Percentiles rank a stretch among this genome's conserved stretches.
These are phyloP conservation scores for Eospalax fontanierii DNA, from an alignment of 2,797 vertebrate species.

Conservation along the genomic window DNA sequence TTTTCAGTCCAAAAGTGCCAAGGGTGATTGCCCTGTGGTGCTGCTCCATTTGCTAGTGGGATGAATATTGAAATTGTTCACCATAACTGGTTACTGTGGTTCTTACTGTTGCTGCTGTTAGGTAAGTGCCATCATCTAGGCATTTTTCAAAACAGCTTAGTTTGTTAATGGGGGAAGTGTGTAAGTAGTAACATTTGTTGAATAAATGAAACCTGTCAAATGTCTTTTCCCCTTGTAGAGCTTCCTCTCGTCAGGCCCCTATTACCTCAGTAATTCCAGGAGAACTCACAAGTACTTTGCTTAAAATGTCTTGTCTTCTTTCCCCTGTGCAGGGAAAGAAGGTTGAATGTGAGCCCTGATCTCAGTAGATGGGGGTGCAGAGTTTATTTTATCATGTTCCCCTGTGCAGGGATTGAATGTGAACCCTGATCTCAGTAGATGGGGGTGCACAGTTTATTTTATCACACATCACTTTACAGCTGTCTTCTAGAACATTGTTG, in stretches of 20 bases:
- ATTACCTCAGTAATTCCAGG: conserved; percentile 76
- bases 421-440: conserved; percentile 82
- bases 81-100: not conserved
- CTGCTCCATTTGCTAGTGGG: not conserved
- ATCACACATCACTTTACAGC: conserved; percentile 84
- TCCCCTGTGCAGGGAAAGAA: conserved; percentile 55
- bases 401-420: conserved; percentile 73
- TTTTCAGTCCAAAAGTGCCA: not conserved
- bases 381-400: conserved; percentile 83
- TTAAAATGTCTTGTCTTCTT: conserved; percentile 74
- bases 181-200: conserved; percentile 31
- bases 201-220: conserved; percentile 66
- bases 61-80: not conserved
- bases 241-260: conserved; percentile 77
- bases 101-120: not conserved
- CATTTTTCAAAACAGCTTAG: not conserved
- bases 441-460: conserved; percentile 82
- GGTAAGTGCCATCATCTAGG: not conserved
- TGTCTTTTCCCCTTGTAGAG: conserved; percentile 65
- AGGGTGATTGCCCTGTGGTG: not conserved
- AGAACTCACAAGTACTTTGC: conserved; percentile 82
- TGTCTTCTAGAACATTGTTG: conserved; percentile 85
- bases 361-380: conserved; percentile 81
- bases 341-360: conserved; percentile 81
- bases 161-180: not conserved